A percentile compares a stretch with the other conserved stretches of the same genome.
phyloP scores from a whole-genome alignment of 2,113 vertebrate species.

The Centropus bengalensis region DNA sequence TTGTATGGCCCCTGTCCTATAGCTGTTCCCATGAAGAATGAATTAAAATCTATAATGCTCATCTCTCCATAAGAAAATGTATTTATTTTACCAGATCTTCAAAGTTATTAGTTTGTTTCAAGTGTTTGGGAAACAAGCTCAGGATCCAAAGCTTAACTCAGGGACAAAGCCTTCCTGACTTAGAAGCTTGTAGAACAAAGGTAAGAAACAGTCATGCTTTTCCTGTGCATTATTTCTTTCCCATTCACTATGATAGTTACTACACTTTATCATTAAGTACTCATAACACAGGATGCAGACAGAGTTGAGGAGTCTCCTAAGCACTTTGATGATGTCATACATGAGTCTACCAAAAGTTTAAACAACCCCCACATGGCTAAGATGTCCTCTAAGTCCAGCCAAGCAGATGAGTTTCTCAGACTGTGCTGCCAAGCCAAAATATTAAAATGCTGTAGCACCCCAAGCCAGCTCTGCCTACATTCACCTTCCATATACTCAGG shows the following conservation, averaged over 20 bases:
- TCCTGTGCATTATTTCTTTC: not conserved
- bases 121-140: not conserved
- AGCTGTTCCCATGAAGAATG: not conserved
- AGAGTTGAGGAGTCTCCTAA: not conserved
- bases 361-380: not conserved
- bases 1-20: not conserved
- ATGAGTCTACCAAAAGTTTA: not conserved
- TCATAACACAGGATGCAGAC: not conserved
- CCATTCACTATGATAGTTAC: not conserved
- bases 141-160: not conserved
- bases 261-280: not conserved
- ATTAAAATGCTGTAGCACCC: not conserved
- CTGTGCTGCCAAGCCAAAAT: not conserved
- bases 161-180: not conserved
- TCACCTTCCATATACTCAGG: not conserved
- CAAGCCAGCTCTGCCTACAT: not conserved
- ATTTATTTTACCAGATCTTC: not conserved
- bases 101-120: not conserved
- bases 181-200: not conserved
- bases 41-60: not conserved
- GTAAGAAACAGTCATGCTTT: not conserved
- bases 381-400: not conserved
- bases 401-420: not conserved
- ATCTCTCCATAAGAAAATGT: not conserved
- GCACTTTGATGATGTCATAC: not conserved